phyloP scores from a whole-genome alignment of 2,797 vertebrate genomes.

The Balearica regulorum region DNA sequence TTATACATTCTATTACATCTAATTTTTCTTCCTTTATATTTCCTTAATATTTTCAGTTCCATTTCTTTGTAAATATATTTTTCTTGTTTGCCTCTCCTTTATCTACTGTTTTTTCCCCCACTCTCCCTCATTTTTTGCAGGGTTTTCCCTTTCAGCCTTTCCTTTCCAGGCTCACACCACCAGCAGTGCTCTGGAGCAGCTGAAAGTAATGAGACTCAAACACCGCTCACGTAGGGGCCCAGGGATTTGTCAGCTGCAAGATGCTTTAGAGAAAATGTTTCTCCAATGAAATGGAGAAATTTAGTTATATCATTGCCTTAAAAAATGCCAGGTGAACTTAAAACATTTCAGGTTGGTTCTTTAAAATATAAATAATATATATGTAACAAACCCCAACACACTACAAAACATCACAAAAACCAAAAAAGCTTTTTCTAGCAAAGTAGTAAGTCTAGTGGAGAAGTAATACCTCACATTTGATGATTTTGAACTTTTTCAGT shows the following conservation, averaged over 20 bases:
- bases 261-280: constrained; percentile 50
- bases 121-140: background rate
- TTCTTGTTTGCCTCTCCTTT: background rate
- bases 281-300: background rate
- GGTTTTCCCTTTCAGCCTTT: background rate
- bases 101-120: background rate
- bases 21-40: background rate
- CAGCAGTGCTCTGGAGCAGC: background rate
- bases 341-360: constrained; percentile 39
- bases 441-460: background rate
- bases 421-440: background rate
- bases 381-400: background rate
- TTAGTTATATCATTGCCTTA: constrained; percentile 47
- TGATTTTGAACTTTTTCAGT: background rate
- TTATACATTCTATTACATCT: background rate
- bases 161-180: background rate
- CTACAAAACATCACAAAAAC: background rate
- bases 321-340: constrained; percentile 34
- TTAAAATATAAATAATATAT: constrained; percentile 14
- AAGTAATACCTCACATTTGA: background rate
- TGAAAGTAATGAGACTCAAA: constrained; percentile 28
- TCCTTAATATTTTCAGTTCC: background rate
- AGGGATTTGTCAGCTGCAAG: constrained; percentile 48
- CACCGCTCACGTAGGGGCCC: background rate
- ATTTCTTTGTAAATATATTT: background rate